These are phyloP conservation scores for Sesia bembeciformis DNA, from an alignment of 2,888 invertebrate genomes.

Conservation along the genomic window DNA sequence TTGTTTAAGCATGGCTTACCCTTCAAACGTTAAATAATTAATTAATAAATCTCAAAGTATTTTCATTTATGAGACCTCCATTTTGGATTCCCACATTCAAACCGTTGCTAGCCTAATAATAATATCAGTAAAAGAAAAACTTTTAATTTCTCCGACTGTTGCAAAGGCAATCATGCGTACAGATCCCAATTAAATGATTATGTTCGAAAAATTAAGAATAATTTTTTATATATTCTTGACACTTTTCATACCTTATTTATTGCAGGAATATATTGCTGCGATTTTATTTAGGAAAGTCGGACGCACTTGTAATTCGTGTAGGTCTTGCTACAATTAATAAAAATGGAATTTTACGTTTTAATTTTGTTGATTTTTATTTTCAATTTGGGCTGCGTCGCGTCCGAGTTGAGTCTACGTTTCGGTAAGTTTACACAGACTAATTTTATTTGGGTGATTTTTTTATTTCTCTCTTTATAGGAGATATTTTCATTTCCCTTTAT, in stretches of 20 bases:
- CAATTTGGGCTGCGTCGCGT: slow-evolving; percentile 38
- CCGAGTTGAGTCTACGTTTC: slow-evolving; percentile 51
- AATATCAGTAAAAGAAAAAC: neutral
- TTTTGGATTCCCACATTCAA: neutral
- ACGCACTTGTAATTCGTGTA: slow-evolving; percentile 29
- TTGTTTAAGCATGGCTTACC: slow-evolving; percentile 35
- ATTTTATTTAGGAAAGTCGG: slow-evolving; percentile 50
- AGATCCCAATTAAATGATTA: slow-evolving; percentile 13
- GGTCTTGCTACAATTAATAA: slow-evolving; percentile 23
- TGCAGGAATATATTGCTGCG: slow-evolving; percentile 60
- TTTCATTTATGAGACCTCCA: slow-evolving; percentile 1
- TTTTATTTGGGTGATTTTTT: too few relatives aligned
- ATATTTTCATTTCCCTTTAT: too few relatives aligned
- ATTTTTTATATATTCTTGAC: slow-evolving; percentile 54
- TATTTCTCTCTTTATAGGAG: too few relatives aligned
- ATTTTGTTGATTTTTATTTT: slow-evolving; percentile 34
- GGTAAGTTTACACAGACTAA: slow-evolving; percentile 36
- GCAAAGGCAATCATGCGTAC: neutral
- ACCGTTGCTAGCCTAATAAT: neutral
- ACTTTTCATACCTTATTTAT: slow-evolving; percentile 51
- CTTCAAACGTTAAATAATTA: slow-evolving; percentile 19
- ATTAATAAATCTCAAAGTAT: slow-evolving; percentile 2
- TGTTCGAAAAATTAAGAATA: slow-evolving; percentile 56
- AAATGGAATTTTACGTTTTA: slow-evolving; percentile 25
- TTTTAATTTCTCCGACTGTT: neutral